Base-by-base conservation (phyloP, 2,888 invertebrate species). In the Oxycera nigricornis region DNA sequence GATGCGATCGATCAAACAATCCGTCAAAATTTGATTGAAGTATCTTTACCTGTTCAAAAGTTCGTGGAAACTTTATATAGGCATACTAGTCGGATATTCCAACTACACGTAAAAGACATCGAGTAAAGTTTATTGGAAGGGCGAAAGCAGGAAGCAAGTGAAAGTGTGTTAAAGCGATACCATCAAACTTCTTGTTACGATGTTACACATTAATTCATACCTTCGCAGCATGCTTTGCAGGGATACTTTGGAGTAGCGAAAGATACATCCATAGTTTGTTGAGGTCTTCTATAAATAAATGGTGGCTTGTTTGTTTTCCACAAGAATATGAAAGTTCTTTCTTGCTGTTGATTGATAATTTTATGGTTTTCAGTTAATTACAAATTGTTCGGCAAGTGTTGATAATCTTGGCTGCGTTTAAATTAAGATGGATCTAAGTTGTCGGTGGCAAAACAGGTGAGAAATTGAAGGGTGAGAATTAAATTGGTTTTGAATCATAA, bases 1-100 rank as follows among this genome's bases (percentile, higher is more conserved):
- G 68, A 68, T 68, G 68, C 46, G 28, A 68, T 68, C 68, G 68
- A 68, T 68, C 68, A 68, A 68, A 68, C 68, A 68, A 68, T 68
- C 68, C 68, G 17, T 68, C 68, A 68, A n/a, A 26, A 68, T 50
- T 68, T 50, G 68, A 68, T 68, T 68, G 68, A 68, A 68, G 68
- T 68, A 68, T 52, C 68, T 68, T 50, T 52, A 68, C 68, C 68
- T 68, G 68, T 52, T 52, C 50, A 50, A 68, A 61, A 68, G 30
- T 68, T 68, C 17, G 9, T 52, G 52, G 22, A 68, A 68, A 68
- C 50, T 68, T 68, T 68, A n/a, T 20, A 2, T 22, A 11, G 26
- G 52, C n/a, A 31, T 22, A 41, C n/a, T n/a, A n/a, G n/a, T n/a
- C n/a, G n/a, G n/a, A n/a, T n/a, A n/a, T n/a, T n/a, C n/a, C n/a